These are phyloP conservation scores for Heliangelus exortis DNA, from an alignment of 2,797 vertebrate genomes.

Conservation along the genomic window DNA sequence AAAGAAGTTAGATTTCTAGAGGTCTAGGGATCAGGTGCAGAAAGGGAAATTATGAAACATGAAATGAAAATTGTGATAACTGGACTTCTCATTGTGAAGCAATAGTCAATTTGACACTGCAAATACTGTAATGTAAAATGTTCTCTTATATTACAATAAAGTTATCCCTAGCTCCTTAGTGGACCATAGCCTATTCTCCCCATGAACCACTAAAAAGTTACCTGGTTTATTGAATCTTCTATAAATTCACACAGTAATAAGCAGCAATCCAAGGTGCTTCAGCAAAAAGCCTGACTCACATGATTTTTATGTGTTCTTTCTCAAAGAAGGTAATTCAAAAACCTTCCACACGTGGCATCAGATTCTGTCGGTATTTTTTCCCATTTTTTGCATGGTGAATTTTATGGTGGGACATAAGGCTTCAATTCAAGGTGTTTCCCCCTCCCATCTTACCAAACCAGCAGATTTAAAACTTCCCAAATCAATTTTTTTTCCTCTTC, in stretches of 20 bases:
- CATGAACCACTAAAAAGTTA: background rate
- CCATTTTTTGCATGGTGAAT: background rate
- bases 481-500: background rate
- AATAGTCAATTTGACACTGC: background rate
- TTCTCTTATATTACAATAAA: background rate
- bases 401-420: background rate
- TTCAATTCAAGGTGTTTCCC: background rate
- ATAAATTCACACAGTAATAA: background rate
- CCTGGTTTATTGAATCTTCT: background rate
- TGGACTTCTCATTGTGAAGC: background rate
- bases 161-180: background rate
- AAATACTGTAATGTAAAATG: background rate
- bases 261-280: background rate
- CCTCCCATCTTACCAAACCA: background rate
- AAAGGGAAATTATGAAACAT: background rate
- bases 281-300: background rate
- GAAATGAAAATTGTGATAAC: background rate
- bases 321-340: background rate
- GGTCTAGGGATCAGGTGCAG: background rate
- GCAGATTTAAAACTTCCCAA: background rate
- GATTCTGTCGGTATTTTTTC: background rate
- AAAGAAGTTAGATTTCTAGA: background rate
- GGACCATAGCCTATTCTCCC: background rate
- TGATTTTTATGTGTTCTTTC: background rate
- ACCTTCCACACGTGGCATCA: background rate